Conservation (phyloP, 2,113 vertebrate genomes). For the Pseudorhombus dupliciocellatus region DNA sequence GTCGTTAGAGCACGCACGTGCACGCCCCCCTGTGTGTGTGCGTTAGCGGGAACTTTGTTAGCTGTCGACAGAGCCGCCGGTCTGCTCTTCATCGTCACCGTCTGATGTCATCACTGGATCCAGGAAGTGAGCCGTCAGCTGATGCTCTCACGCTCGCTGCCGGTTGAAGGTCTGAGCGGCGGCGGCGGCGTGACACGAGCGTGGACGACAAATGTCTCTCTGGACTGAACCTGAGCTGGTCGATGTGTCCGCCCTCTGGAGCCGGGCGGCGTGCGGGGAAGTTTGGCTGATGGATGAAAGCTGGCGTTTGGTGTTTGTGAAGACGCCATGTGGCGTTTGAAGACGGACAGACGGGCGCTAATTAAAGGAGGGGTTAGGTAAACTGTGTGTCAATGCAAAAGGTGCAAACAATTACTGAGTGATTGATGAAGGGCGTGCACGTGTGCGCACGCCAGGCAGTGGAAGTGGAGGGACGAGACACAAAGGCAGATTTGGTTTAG, state of each 20-base stretch:
- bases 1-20: slow-evolving; percentile 38
- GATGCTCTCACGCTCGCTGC: no score
- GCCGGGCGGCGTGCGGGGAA: slow-evolving; percentile 37
- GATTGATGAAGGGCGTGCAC: slow-evolving; percentile 40
- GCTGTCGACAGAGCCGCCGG: no score
- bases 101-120: no score
- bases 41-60: slow-evolving; percentile 9
- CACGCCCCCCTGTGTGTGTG: slow-evolving; percentile 8
- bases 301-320: slow-evolving; percentile 44
- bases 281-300: slow-evolving; percentile 9
- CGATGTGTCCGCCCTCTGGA: no score
- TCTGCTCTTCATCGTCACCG: no score
- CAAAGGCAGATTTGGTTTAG: background rate
- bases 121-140: no score
- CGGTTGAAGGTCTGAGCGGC: no score
- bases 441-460: background rate
- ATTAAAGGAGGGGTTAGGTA: slow-evolving; percentile 35
- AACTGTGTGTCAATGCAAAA: background rate
- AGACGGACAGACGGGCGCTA: slow-evolving; percentile 64
- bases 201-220: no score
- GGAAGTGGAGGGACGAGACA: background rate
- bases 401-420: slow-evolving; percentile 15
- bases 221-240: no score
- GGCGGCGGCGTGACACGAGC: no score
- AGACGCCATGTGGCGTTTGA: slow-evolving; percentile 58